Conservation (phyloP, 2,113 vertebrate genomes). For the Larimichthys polyactis region DNA sequence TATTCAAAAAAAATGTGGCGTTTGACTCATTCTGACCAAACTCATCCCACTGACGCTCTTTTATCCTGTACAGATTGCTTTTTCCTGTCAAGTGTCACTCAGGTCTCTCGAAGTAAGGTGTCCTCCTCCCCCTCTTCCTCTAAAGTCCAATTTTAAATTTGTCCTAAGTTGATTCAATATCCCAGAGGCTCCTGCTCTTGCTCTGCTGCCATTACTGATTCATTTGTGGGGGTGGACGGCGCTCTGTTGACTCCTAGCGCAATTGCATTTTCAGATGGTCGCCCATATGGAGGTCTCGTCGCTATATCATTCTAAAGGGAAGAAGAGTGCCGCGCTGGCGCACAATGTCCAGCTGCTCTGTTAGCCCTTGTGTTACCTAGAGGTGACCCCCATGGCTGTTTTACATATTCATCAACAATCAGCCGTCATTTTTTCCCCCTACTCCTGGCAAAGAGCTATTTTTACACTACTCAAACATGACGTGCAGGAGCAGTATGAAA, state of each 20-base stretch:
- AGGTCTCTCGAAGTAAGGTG: slow-evolving; percentile 25
- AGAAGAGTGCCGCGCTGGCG: slow-evolving; percentile 36
- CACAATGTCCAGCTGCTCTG: slow-evolving; percentile 79
- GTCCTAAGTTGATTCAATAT: slow-evolving; percentile 58
- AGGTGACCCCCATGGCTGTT: slow-evolving; percentile 77
- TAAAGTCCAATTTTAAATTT: slow-evolving; percentile 41
- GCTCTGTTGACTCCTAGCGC: slow-evolving; percentile 78
- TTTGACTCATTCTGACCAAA: not conserved
- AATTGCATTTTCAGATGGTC: slow-evolving; percentile 79
- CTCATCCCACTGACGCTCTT: not conserved
- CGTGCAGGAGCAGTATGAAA: slow-evolving; percentile 39
- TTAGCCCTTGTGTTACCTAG: slow-evolving; percentile 70
- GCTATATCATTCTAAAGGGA: slow-evolving; percentile 63
- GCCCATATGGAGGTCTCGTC: slow-evolving; percentile 73
- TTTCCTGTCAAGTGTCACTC: slow-evolving; percentile 8
- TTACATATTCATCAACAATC: slow-evolving; percentile 78
- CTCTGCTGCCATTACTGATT: slow-evolving; percentile 49
- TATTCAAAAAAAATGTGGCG: not conserved
- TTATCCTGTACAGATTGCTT: slow-evolving; percentile 15
- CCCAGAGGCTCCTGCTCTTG: slow-evolving; percentile 39
- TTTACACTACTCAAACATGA: slow-evolving; percentile 61
- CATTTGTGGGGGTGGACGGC: slow-evolving; percentile 64
- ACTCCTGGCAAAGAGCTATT: slow-evolving; percentile 68
- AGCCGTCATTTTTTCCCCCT: slow-evolving; percentile 31
- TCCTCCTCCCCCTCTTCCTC: slow-evolving; percentile 24